phyloP scores from a whole-genome alignment of 92 coral and sea anemone species.

The Siderastrea radians region DNA sequence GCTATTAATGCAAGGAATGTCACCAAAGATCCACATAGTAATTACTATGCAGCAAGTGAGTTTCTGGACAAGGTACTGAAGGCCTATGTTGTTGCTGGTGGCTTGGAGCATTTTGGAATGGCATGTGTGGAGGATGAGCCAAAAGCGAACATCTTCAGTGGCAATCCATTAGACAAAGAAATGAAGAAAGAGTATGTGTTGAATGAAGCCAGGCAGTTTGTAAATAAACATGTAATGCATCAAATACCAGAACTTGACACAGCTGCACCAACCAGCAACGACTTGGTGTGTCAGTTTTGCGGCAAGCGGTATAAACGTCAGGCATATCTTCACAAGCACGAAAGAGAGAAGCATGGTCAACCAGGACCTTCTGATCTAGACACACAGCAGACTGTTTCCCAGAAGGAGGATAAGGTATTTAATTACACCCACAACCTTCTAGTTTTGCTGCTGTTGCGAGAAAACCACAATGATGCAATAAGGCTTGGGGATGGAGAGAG shows the following conservation, averaged over 20 bases:
- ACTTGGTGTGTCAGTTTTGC: background rate
- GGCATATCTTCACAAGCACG: no score
- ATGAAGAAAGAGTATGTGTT: background rate
- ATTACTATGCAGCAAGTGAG: conserved; percentile 74
- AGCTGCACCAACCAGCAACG: background rate
- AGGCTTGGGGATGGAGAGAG: conserved; percentile 81
- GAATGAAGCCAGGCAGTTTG: background rate
- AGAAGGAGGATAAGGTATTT: no score
- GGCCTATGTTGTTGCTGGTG: conserved; percentile 68
- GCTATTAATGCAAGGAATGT: conserved; percentile 75
- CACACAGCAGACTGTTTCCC: no score
- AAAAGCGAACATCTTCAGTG: background rate
- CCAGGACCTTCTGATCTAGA: no score
- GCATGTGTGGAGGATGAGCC: conserved; percentile 33
- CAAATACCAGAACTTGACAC: background rate
- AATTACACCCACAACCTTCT: conserved; percentile 66
- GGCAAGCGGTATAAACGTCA: conserved; percentile 22
- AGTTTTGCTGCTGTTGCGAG: conserved; percentile 50
- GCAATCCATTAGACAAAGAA: background rate
- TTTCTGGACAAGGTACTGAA: conserved; percentile 59
- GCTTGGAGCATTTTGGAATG: conserved; percentile 44
- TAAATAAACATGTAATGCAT: background rate
- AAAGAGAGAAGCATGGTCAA: no score
- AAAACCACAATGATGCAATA: conserved; percentile 81
- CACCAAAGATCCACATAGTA: conserved; percentile 56